Base-by-base conservation (phyloP, 1,140 invertebrate species). In the Drosophila repleta region DNA sequence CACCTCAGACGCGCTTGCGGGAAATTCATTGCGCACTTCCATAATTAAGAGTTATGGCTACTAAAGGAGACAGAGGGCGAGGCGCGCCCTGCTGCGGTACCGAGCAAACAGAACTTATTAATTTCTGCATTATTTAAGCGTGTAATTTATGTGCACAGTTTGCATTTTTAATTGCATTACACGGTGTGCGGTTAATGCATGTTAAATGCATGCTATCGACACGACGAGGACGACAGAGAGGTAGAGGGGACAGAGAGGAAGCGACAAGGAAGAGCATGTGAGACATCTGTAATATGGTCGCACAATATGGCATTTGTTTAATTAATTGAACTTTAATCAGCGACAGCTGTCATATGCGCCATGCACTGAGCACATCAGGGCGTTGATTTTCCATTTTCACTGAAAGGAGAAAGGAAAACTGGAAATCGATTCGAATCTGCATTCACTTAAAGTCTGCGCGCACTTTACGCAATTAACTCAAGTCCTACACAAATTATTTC, bases 121-220 rank as follows among this genome's bases (percentile, higher is more conserved):
- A 88, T 88, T 88, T 88, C 68, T 88, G 79, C 83, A 88, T 88
- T 88, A 88, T 88, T 88, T 76, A 87, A 79, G 83, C 83, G 76
- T 71, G 76, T 74, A 88, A 88, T 88, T 88, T 88, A 88, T 88
- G 83, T 79, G 78, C 81, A 88, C 81, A 74, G 82, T 65, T 84
- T 79, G 71, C 82, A 73, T 87, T 85, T 87, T 85, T 87, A 85
- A 85, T 85, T 88, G 74, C 82, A 87, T 85, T 85, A 85, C 82
- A 85, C 67, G 67, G 70, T 66, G 79, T 69, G 60, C 43, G 83
- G 79, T 88, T 88, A 88, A 88, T 88, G 83, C 83, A 88, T 88
- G 84, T 88, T 88, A 88, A 88, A 88, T 88, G 79, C 76, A 68
- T 32, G 60, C 67, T 75, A 87, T 79, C 66, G 65, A 66, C 18